phyloP scores from a whole-genome alignment of 2,797 vertebrate genomes.

The Falco peregrinus region DNA sequence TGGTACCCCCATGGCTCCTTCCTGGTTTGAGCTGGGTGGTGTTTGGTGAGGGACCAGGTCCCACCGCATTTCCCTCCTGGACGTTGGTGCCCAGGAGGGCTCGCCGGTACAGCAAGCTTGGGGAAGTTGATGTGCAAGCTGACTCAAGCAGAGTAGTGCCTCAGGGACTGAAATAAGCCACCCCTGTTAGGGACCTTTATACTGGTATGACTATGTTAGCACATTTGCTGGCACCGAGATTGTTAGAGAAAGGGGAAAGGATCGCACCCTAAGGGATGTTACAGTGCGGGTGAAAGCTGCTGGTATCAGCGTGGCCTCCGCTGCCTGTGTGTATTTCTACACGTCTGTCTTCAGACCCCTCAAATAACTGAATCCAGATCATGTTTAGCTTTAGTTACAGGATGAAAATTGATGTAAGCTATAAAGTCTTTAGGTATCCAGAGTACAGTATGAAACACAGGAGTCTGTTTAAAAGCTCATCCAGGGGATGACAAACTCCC shows the following conservation, averaged over 20 bases:
- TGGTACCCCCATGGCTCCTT: not conserved
- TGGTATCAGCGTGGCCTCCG: not conserved
- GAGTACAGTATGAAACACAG: not conserved
- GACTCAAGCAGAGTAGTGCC: not conserved
- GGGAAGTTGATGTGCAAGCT: fast-evolving
- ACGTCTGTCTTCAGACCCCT: not conserved
- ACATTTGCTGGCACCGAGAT: not conserved
- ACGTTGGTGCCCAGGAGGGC: not conserved
- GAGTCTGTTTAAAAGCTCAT: not conserved
- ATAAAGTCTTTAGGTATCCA: not conserved
- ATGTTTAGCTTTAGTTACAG: not conserved
- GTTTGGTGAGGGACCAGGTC: not conserved
- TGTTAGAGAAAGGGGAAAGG: not conserved
- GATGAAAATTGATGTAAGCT: not conserved
- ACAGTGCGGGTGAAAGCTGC: not conserved
- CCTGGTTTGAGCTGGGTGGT: not conserved
- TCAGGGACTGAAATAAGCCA: not conserved
- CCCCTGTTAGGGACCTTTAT: not conserved
- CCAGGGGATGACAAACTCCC: not conserved
- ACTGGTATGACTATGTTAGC: not conserved
- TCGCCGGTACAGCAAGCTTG: fast-evolving
- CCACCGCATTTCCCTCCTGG: not conserved
- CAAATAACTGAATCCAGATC: not conserved
- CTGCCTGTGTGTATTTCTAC: not conserved
- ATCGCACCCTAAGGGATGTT: not conserved